These are phyloP conservation scores for Pangasius djambal DNA, from an alignment of 2,797 vertebrate species.

Conservation along the genomic window DNA sequence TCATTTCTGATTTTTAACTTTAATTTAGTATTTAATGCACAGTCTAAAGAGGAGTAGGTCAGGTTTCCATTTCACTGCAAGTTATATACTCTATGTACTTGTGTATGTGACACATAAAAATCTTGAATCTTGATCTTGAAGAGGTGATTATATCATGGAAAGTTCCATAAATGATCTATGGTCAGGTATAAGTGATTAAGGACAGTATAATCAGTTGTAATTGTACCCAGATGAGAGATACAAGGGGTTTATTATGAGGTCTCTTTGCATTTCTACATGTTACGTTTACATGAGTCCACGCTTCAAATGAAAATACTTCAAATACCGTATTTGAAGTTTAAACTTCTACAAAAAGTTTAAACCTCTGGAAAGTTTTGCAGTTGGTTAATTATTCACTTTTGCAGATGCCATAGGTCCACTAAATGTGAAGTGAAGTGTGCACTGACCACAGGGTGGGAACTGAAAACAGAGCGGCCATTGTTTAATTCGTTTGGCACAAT, in stretches of 20 bases:
- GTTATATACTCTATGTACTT: too few relatives aligned
- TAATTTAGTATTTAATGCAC: too few relatives aligned
- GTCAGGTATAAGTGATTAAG: neutral
- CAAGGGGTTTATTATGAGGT: neutral
- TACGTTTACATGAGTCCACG: neutral
- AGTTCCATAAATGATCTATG: neutral
- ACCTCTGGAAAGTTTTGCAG: neutral
- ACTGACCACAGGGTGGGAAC: conserved; percentile 14
- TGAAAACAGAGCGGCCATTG: conserved; percentile 35
- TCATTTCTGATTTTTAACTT: too few relatives aligned
- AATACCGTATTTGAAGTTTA: neutral
- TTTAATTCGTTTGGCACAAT: conserved; percentile 29
- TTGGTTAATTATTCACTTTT: conserved; percentile 10
- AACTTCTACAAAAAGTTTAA: neutral
- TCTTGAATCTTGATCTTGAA: too few relatives aligned
- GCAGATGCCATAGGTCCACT: neutral
- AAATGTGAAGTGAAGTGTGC: conserved; percentile 11
- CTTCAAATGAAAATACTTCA: neutral
- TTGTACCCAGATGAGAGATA: neutral
- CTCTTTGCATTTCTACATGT: neutral
- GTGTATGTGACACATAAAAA: too few relatives aligned
- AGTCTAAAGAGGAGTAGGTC: too few relatives aligned
- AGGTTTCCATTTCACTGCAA: too few relatives aligned
- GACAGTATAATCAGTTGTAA: neutral
- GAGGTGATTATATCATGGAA: neutral